These are phyloP conservation scores for Desmodus rotundus DNA, from an alignment of 2,113 vertebrate species.

Conservation along the genomic window DNA sequence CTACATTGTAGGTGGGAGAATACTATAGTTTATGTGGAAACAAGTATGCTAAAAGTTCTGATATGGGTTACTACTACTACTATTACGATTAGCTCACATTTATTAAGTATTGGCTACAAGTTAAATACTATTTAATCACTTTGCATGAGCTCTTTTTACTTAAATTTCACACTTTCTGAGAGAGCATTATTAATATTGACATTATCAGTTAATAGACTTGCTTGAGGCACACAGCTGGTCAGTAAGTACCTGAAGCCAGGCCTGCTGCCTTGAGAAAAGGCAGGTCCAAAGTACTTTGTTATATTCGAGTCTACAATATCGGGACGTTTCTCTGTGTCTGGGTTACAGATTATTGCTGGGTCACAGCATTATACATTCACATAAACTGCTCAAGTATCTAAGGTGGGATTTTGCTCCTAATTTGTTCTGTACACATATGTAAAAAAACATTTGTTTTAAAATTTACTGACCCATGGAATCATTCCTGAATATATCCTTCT, in stretches of 20 bases:
- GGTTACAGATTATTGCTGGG: neutral
- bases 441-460: neutral
- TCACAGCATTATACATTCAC: neutral
- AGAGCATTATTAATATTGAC: neutral
- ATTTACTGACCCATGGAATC: neutral
- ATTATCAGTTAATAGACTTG: neutral
- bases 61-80: neutral
- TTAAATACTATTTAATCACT: neutral
- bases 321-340: neutral
- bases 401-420: neutral
- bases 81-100: neutral
- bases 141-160: neutral
- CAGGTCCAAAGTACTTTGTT: neutral
- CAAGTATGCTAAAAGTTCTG: neutral
- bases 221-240: neutral
- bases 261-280: neutral
- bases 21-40: neutral
- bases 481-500: neutral
- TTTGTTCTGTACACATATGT: neutral
- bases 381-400: neutral
- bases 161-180: neutral
- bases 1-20: neutral
- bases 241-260: neutral
- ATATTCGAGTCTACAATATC: neutral
- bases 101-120: neutral